A percentile compares a stretch with the other conserved stretches of the same genome.
Conservation (phyloP, 1,140 invertebrate genomes). For the Brachionus angularis region DNA sequence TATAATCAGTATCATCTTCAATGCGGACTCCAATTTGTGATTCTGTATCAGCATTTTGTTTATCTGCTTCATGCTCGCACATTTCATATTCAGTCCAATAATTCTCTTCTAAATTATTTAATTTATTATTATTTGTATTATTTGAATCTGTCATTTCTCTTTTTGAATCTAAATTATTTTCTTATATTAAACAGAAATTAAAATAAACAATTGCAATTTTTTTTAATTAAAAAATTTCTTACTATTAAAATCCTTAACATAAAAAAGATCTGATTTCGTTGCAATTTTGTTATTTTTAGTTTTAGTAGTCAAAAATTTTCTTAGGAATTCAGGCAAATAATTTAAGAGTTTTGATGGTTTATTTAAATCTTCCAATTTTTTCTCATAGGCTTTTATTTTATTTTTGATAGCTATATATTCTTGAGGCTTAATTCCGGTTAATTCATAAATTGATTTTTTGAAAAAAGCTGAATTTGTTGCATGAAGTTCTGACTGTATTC, state of each 20-base stretch:
- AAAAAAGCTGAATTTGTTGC: neutral
- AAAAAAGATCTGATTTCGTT: neutral
- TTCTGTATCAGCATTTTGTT: slow-evolving; percentile 28
- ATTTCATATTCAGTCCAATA: slow-evolving; percentile 39
- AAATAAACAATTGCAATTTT: too few relatives aligned
- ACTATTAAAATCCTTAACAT: too few relatives aligned
- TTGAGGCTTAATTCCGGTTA: neutral
- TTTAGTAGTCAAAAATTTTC: neutral
- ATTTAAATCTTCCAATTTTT: neutral
- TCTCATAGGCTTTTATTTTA: neutral
- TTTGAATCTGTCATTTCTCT: too few relatives aligned
- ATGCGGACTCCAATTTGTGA: slow-evolving; percentile 21
- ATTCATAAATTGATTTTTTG: neutral
- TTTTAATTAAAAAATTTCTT: too few relatives aligned
- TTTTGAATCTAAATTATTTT: too few relatives aligned
- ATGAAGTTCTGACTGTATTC: slow-evolving; percentile 11
- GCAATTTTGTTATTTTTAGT: neutral
- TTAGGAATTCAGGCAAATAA: too few relatives aligned
- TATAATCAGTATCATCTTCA: too few relatives aligned
- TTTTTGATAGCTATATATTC: neutral
- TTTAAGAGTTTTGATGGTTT: neutral
- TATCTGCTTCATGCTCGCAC: slow-evolving; percentile 4
- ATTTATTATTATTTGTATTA: too few relatives aligned
- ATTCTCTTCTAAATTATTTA: slow-evolving; percentile 25
- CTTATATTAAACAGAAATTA: too few relatives aligned